Conservation (phyloP, 2,113 vertebrate species). For the Cisticola juncidis region DNA sequence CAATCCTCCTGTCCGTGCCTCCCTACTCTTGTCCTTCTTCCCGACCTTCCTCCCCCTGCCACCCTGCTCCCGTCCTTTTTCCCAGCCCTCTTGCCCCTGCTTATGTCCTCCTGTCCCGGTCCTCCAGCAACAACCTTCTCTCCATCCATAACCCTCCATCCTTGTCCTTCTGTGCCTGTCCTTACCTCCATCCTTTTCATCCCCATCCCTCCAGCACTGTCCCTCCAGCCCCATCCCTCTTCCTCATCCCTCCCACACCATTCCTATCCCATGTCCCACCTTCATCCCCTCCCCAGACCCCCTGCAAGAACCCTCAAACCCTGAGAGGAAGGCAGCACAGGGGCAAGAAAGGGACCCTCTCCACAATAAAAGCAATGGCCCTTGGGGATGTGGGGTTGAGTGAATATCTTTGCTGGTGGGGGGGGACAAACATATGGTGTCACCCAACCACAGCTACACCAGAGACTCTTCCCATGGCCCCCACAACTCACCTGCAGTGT, state of each 20-base stretch:
- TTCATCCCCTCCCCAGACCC: not conserved
- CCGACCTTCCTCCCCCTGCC: not conserved
- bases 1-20: not conserved
- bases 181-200: not conserved
- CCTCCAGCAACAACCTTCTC: not conserved
- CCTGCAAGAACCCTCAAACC: not conserved
- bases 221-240: not conserved
- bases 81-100: not conserved
- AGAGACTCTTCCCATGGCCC: not conserved
- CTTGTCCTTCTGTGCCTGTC: not conserved
- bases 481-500: not conserved
- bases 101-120: not conserved
- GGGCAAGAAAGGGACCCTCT: not conserved
- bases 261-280: not conserved
- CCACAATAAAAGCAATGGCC: no score
- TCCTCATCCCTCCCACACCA: not conserved
- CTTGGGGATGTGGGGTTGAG: not conserved
- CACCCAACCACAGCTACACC: not conserved
- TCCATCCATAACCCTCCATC: not conserved
- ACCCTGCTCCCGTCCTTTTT: not conserved
- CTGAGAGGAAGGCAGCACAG: fast-evolving
- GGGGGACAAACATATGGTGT: fast-evolving
- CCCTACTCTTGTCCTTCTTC: not conserved
- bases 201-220: not conserved
- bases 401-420: fast-evolving